A percentile compares a stretch with the other conserved stretches of the same genome.
phyloP scores from a whole-genome alignment of 2,888 invertebrate genomes.

The Xestia sexstrigata region DNA sequence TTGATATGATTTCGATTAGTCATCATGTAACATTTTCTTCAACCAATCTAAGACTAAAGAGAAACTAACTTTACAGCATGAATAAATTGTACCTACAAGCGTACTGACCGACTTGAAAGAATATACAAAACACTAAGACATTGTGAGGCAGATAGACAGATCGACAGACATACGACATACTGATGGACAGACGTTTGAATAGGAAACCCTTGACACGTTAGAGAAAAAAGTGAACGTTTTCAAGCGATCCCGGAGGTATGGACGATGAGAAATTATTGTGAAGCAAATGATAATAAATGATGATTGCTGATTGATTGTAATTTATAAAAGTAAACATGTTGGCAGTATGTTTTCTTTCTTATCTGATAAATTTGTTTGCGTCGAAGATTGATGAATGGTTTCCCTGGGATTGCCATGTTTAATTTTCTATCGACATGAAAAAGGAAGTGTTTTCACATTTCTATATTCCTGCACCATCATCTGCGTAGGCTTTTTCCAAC shows the following conservation, averaged over 20 bases:
- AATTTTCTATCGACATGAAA: neutral
- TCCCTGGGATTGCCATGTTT: neutral
- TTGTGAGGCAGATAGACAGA: slow-evolving; percentile 55
- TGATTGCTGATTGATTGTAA: slow-evolving; percentile 34
- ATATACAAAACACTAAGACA: slow-evolving; percentile 55
- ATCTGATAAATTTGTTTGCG: slow-evolving; percentile 9
- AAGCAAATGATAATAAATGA: slow-evolving; percentile 48
- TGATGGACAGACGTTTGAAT: slow-evolving; percentile 68
- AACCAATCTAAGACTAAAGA: neutral
- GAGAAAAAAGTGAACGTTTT: slow-evolving; percentile 59
- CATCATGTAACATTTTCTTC: neutral
- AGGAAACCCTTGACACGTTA: slow-evolving; percentile 57
- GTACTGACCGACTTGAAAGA: slow-evolving; percentile 49
- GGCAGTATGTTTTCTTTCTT: slow-evolving; percentile 3
- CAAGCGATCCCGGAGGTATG: slow-evolving; percentile 55
- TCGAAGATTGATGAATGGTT: neutral
- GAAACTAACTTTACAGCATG: slow-evolving; percentile 21
- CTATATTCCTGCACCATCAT: neutral
- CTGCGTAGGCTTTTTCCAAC: no score
- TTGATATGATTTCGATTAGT: neutral
- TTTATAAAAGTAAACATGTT: slow-evolving; percentile 31
- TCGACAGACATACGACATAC: slow-evolving; percentile 61
- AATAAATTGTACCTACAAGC: slow-evolving; percentile 45
- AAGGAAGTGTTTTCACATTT: neutral
- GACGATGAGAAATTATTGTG: slow-evolving; percentile 51